These are phyloP conservation scores for Brachionus rubens DNA, from an alignment of 1,140 invertebrate species.

Conservation along the genomic window DNA sequence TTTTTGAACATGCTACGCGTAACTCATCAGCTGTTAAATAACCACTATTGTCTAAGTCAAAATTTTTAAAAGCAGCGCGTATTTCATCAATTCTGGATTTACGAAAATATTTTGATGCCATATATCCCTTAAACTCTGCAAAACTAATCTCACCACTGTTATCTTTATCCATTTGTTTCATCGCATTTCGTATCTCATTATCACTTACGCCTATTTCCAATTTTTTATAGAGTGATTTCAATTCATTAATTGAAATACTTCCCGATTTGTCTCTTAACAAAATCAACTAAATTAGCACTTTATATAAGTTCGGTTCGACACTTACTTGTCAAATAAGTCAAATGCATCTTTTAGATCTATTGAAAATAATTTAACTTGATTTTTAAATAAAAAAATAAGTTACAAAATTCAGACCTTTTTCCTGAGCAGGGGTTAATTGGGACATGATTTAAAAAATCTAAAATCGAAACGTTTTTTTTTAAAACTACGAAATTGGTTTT, in stretches of 20 bases:
- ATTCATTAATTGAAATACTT: constrained; percentile 10
- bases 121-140: neutral
- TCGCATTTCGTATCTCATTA: neutral
- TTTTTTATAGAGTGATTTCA: constrained; percentile 2
- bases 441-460: neutral
- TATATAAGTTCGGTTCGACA: neutral
- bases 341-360: constrained; percentile 39
- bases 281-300: neutral
- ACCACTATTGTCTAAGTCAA: constrained; percentile 31
- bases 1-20: neutral
- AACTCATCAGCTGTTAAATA: constrained; percentile 25
- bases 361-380: neutral
- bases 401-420: neutral
- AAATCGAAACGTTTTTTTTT: no score
- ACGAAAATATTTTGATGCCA: constrained; percentile 11
- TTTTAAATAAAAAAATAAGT: neutral
- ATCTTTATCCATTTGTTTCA: constrained; percentile 39
- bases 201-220: constrained; percentile 27
- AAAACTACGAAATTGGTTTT: no score
- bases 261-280: constrained; percentile 14
- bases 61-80: neutral
- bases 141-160: constrained; percentile 23
- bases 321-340: constrained; percentile 41
- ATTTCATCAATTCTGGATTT: constrained; percentile 3
- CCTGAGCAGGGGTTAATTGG: constrained; percentile 13